Percentiles rank a stretch among this genome's conserved stretches.
These are phyloP conservation scores for Aphelenchoides besseyi DNA, from an alignment of 1,140 invertebrate species.

Conservation along the genomic window DNA sequence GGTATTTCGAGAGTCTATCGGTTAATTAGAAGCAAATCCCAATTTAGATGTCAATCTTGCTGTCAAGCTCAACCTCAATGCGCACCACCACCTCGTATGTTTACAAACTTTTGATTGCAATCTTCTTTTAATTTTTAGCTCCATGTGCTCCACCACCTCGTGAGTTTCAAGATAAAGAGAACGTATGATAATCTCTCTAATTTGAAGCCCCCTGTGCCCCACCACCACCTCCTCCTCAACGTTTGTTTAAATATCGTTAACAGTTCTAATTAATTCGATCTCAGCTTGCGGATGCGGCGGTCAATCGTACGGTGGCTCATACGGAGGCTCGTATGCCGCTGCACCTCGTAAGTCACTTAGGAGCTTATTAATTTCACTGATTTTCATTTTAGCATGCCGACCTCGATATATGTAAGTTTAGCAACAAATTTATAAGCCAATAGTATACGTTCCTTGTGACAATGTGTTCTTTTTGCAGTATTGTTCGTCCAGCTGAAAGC, in stretches of 20 bases:
- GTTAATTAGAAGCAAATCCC: background rate
- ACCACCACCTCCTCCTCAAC: background rate
- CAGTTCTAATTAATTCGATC: background rate
- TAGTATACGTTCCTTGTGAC: too few species aligned
- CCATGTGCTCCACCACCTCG: constrained; percentile 11
- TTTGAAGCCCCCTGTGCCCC: constrained; percentile 8
- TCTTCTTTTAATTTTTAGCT: background rate
- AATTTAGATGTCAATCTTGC: background rate
- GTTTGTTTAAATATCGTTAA: background rate
- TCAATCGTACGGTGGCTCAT: background rate
- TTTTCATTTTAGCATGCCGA: too few species aligned
- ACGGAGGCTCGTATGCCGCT: constrained; percentile 15
- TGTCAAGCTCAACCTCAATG: background rate
- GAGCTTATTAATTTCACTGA: too few species aligned
- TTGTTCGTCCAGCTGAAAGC: constrained; percentile 11
- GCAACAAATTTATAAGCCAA: too few species aligned
- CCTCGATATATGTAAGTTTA: too few species aligned
- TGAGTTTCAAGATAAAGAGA: background rate
- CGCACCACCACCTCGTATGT: constrained; percentile 1
- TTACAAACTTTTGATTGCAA: too few species aligned
- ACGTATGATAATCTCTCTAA: too few species aligned
- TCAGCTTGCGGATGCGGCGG: constrained; percentile 9
- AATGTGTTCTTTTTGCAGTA: too few species aligned
- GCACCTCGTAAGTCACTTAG: too few species aligned
- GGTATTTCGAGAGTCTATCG: too few species aligned